phyloP scores from a whole-genome alignment of 2,888 invertebrate species.

The Emmelina monodactyla region DNA sequence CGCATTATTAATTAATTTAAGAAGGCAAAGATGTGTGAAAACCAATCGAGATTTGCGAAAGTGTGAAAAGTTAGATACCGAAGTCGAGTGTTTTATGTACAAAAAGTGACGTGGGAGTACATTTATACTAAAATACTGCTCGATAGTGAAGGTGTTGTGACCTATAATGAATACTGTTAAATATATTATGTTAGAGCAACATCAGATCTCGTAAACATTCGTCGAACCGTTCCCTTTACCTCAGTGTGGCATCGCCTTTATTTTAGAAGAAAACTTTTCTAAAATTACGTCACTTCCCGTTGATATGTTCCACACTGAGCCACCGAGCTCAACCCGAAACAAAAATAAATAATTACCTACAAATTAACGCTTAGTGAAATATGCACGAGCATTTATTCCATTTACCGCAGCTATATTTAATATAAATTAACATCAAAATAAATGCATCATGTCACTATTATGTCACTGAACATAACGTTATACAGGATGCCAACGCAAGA shows the following conservation, averaged over 20 bases:
- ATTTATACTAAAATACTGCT: constrained; percentile 58
- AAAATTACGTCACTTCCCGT: constrained; percentile 33
- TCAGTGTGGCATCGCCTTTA: constrained; percentile 26
- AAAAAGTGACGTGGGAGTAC: constrained; percentile 36
- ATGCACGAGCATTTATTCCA: constrained; percentile 56
- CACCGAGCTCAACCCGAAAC: constrained; percentile 23
- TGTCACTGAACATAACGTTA: constrained; percentile 56
- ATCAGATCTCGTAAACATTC: constrained; percentile 52
- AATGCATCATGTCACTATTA: constrained; percentile 65
- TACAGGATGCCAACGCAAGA: constrained; percentile 37
- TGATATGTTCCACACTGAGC: constrained; percentile 34
- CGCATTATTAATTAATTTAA: constrained; percentile 56
- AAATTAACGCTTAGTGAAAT: constrained; percentile 50
- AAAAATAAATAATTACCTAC: constrained; percentile 56
- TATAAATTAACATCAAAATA: constrained; percentile 63
- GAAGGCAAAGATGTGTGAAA: constrained; percentile 62
- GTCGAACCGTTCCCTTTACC: constrained; percentile 22
- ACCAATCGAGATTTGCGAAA: constrained; percentile 43
- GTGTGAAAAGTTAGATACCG: constrained; percentile 27
- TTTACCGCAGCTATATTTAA: constrained; percentile 59
- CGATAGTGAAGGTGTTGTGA: constrained; percentile 38
- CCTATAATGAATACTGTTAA: constrained; percentile 47
- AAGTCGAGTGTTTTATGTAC: constrained; percentile 39
- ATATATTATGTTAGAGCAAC: constrained; percentile 37
- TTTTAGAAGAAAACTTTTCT: constrained; percentile 39